These are phyloP conservation scores for Cirrhinus mrigala DNA, from an alignment of 2,797 vertebrate genomes.

Conservation along the genomic window DNA sequence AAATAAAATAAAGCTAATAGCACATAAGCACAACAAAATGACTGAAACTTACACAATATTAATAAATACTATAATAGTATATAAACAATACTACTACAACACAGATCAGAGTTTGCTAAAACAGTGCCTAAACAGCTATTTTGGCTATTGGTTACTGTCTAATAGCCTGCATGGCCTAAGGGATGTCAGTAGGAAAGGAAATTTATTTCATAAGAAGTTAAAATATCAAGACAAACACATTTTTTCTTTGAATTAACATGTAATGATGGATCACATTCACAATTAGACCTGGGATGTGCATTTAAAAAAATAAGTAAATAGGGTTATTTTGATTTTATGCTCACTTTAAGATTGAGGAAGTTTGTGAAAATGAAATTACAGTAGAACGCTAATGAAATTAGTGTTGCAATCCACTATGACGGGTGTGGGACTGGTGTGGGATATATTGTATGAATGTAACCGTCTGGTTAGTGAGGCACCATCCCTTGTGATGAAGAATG, in stretches of 20 bases:
- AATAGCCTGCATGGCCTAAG: background rate
- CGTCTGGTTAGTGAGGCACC: conserved; percentile 6
- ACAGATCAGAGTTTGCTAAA: background rate
- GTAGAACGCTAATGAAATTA: background rate
- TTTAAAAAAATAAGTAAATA: background rate
- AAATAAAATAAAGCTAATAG: background rate
- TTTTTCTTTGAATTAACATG: background rate
- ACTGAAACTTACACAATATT: background rate
- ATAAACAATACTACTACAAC: background rate
- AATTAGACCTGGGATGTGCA: background rate
- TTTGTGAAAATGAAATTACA: background rate
- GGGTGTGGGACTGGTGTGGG: background rate
- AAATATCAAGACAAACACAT: background rate
- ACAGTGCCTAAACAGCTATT: no score
- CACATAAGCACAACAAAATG: background rate
- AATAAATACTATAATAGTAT: background rate
- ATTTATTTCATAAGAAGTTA: background rate
- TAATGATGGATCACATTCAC: background rate
- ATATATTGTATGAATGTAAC: background rate
- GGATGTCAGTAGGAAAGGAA: conserved; percentile 1
- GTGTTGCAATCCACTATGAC: background rate
- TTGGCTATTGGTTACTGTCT: background rate
- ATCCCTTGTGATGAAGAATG: conserved; percentile 47
- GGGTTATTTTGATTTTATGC: background rate
- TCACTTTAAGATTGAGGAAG: background rate